phyloP scores from a whole-genome alignment of 2,888 invertebrate genomes.

The Agrotis clavis region DNA sequence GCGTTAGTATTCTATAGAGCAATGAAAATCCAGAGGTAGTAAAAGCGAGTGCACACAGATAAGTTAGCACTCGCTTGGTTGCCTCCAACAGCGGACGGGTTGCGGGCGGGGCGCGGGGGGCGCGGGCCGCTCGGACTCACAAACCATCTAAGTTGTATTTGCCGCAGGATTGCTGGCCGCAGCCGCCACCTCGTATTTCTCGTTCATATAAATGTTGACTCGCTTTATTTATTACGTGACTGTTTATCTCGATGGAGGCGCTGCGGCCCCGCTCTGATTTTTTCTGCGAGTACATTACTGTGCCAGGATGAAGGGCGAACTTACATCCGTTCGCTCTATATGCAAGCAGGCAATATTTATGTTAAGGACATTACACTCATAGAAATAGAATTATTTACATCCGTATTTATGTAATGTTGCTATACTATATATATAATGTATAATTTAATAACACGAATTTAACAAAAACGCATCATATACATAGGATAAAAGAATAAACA shows the following conservation, averaged over 20 bases:
- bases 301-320: slow-evolving; percentile 13
- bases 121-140: slow-evolving; percentile 25
- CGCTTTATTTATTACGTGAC: slow-evolving; percentile 61
- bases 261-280: slow-evolving; percentile 34
- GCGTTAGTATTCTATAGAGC: slow-evolving; percentile 47
- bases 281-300: slow-evolving; percentile 27
- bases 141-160: slow-evolving; percentile 36
- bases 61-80: slow-evolving; percentile 10
- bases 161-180: slow-evolving; percentile 44
- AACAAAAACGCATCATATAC: neutral
- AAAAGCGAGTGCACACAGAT: slow-evolving; percentile 37
- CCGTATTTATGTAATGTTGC: neutral
- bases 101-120: neutral
- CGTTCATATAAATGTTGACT: slow-evolving; percentile 24
- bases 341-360: neutral
- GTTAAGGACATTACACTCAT: neutral
- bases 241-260: slow-evolving; percentile 53
- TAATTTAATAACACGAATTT: neutral
- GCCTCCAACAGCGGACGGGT: neutral
- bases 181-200: slow-evolving; percentile 44
- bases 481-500: neutral
- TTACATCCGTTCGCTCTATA: neutral
- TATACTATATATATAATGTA: neutral
- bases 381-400: neutral
- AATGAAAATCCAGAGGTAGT: slow-evolving; percentile 42